These are phyloP conservation scores for Asobara japonica DNA, from an alignment of 1,140 invertebrate genomes.

Conservation along the genomic window DNA sequence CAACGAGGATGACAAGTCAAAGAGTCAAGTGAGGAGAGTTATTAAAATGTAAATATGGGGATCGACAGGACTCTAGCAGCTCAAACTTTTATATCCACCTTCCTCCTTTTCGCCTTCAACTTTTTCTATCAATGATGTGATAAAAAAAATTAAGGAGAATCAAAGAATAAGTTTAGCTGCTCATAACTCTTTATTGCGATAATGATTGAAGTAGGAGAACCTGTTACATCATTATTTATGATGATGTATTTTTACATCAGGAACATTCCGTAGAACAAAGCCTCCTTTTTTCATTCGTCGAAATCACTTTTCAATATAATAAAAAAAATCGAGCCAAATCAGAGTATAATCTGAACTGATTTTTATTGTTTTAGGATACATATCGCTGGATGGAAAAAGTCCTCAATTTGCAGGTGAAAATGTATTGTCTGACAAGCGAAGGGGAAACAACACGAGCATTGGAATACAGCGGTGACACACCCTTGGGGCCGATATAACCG, in stretches of 20 bases:
- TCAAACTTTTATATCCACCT: neutral
- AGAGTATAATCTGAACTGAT: neutral
- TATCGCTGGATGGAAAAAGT: neutral
- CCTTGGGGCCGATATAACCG: conserved; percentile 14
- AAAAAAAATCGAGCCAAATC: neutral
- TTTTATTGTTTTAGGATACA: conserved; percentile 14
- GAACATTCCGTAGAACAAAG: no score
- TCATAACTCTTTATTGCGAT: no score
- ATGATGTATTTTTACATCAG: no score
- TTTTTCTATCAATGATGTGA: neutral
- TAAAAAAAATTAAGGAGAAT: no score
- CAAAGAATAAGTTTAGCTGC: no score
- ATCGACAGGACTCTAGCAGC: conserved; percentile 41
- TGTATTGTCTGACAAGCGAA: conserved; percentile 15
- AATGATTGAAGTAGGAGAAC: no score
- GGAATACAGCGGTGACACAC: conserved; percentile 8
- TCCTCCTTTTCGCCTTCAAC: neutral
- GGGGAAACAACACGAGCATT: conserved; percentile 12
- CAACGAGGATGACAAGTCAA: conserved; percentile 12
- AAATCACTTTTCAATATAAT: no score
- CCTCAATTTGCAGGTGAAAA: neutral
- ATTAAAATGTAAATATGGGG: conserved; percentile 54
- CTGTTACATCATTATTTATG: no score
- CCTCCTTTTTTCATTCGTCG: no score
- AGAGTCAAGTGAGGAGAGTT: conserved; percentile 41